Conservation (phyloP, 2,888 invertebrate species). For the Neoaliturus tenellus region DNA sequence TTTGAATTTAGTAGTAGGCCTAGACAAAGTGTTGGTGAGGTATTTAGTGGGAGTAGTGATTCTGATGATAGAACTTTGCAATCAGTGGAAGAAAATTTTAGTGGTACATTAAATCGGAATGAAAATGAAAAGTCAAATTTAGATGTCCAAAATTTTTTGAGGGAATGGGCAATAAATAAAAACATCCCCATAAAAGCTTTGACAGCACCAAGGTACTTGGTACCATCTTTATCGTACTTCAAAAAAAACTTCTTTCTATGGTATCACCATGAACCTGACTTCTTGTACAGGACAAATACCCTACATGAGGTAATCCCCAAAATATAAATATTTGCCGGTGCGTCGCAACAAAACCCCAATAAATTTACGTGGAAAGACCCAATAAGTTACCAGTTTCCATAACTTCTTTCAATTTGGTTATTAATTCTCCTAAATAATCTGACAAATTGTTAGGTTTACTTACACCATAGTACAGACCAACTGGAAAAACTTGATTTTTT, state of each 20-base stretch:
- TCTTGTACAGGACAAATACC: slow-evolving; percentile 54
- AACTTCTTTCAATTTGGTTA: slow-evolving; percentile 47
- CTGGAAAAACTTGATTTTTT: slow-evolving; percentile 50
- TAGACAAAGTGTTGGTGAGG: too few relatives aligned
- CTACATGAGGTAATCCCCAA: slow-evolving; percentile 56
- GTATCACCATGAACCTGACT: slow-evolving; percentile 51
- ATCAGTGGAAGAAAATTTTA: too few relatives aligned
- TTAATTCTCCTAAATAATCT: slow-evolving; percentile 40
- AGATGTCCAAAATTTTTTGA: slow-evolving; percentile 35
- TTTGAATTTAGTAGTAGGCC: too few relatives aligned
- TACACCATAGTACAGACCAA: slow-evolving; percentile 52
- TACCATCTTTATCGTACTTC: too few relatives aligned
- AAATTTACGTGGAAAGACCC: background rate
- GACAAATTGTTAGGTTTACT: slow-evolving; percentile 42
- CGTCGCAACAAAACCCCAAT: slow-evolving; percentile 57
- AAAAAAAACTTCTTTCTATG: slow-evolving; percentile 56
- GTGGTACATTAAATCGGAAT: too few relatives aligned
- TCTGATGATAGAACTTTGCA: too few relatives aligned
- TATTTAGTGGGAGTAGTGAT: too few relatives aligned
- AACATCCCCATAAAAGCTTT: slow-evolving; percentile 28
- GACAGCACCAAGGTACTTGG: too few relatives aligned
- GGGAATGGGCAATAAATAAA: slow-evolving; percentile 53
- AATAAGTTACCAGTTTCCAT: slow-evolving; percentile 23
- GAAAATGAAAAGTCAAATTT: too few relatives aligned
- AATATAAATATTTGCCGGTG: slow-evolving; percentile 58